Conservation (phyloP, 2,113 vertebrate genomes). For the Campylomormyrus tamandua region DNA sequence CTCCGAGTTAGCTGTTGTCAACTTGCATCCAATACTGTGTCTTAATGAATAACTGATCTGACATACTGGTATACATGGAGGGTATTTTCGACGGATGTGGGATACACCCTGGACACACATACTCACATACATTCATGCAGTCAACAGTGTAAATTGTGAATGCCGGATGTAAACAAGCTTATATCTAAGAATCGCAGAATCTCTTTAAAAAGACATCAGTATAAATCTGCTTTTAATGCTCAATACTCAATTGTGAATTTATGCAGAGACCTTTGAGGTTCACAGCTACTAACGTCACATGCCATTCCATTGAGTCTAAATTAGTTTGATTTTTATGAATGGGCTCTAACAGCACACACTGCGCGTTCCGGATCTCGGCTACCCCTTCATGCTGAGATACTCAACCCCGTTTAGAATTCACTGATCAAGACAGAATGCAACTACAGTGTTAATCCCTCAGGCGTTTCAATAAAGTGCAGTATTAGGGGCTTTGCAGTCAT, state of each 20-base stretch:
- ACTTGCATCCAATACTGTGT: background rate
- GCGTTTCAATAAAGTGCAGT: background rate
- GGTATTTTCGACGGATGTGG: background rate
- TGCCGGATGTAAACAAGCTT: background rate
- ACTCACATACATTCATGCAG: background rate
- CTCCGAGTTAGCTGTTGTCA: background rate
- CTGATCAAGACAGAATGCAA: background rate
- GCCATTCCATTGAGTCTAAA: background rate
- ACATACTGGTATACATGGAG: background rate
- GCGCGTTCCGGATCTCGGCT: background rate
- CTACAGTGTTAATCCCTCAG: background rate
- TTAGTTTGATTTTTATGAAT: conserved; percentile 10
- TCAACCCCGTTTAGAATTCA: background rate
- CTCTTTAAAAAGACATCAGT: background rate
- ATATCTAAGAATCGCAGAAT: background rate
- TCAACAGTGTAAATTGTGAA: background rate
- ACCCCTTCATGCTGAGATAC: background rate
- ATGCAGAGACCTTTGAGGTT: background rate
- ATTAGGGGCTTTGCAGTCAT: background rate
- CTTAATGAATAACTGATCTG: background rate
- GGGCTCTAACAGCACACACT: background rate
- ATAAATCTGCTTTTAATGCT: background rate
- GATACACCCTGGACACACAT: background rate
- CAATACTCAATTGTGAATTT: background rate
- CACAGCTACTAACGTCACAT: background rate